Evolutionary conservation across 2,113 vertebrate species (phyloP).

Genomic region (Dipodomys spectabilis): DNA sequence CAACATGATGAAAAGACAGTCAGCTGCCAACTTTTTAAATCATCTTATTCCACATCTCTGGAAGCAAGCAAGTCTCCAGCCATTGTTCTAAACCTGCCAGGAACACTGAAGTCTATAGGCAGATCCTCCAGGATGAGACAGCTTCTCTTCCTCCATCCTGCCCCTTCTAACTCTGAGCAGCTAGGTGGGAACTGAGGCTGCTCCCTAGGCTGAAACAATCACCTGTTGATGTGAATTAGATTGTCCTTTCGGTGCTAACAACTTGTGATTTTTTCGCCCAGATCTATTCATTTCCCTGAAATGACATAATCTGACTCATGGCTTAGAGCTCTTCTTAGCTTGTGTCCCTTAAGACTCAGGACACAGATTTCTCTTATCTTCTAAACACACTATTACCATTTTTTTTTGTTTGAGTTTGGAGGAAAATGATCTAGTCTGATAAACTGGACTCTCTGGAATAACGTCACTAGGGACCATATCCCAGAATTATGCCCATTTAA

Average conservation of each 20-base stretch:
- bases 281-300: too few relatives aligned
- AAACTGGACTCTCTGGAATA: not conserved
- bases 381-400: not conserved
- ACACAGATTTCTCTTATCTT: not conserved
- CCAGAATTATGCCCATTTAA: not conserved
- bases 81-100: not conserved
- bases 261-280: not conserved
- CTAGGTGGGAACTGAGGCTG: not conserved
- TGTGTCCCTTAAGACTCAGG: not conserved
- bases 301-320: too few relatives aligned
- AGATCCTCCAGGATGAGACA: not conserved
- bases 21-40: too few relatives aligned
- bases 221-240: not conserved
- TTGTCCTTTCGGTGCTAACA: not conserved
- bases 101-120: not conserved
- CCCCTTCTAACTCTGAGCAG: too few relatives aligned
- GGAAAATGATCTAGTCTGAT: not conserved
- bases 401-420: not conserved
- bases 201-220: not conserved
- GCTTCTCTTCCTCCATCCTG: not conserved
- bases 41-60: not conserved
- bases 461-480: not conserved
- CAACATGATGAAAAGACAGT: not conserved
- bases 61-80: not conserved
- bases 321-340: not conserved